phyloP scores from a whole-genome alignment of 2,888 invertebrate species.

The Zygaena filipendulae region DNA sequence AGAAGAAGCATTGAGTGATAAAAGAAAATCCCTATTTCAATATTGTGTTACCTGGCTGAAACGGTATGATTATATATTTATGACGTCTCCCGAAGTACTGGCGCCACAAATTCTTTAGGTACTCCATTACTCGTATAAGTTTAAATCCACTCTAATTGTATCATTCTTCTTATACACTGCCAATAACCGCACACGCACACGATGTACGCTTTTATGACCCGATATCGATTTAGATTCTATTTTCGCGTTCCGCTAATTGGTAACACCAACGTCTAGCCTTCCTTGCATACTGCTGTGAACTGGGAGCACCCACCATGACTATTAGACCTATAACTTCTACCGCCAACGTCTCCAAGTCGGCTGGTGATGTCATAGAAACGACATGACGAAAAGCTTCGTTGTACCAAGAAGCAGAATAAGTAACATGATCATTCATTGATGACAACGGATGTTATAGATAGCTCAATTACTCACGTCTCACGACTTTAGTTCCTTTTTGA shows the following conservation, averaged over 20 bases:
- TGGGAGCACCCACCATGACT: conserved; percentile 31
- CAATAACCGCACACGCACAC: no score
- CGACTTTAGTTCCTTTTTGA: no score
- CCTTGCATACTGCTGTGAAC: conserved; percentile 38
- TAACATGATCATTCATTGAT: conserved; percentile 33
- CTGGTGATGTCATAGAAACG: conserved; percentile 53
- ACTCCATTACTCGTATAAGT: conserved; percentile 49
- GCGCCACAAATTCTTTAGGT: conserved; percentile 46
- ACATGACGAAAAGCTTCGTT: conserved; percentile 35
- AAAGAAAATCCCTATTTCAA: no score
- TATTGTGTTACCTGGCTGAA: conserved; percentile 61
- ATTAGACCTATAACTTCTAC: conserved; percentile 32
- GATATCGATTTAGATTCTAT: no score
- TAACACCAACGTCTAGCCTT: conserved; percentile 49
- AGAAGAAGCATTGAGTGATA: no score
- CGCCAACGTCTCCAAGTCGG: conserved; percentile 23
- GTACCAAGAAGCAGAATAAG: conserved; percentile 31
- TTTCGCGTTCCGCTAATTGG: no score
- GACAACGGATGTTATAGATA: no score
- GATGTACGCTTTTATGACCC: no score
- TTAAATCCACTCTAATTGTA: conserved; percentile 9
- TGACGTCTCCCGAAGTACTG: conserved; percentile 41
- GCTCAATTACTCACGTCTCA: no score
- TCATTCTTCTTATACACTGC: no score
- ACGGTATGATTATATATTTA: conserved; percentile 48